Conservation (phyloP, 2,113 vertebrate genomes). For the Equus quagga region DNA sequence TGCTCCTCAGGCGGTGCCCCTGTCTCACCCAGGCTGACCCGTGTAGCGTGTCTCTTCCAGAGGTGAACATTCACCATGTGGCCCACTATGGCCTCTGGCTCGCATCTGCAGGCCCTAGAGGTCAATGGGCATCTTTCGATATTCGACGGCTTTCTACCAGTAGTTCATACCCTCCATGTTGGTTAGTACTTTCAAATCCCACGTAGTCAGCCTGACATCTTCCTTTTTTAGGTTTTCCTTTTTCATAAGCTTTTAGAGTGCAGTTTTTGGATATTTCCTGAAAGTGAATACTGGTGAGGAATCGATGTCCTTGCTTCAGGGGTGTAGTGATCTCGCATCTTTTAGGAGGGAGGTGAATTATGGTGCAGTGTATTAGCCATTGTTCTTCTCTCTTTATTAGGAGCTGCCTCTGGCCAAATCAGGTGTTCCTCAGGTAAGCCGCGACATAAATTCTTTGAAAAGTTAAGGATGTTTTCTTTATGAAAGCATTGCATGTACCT, state of each 20-base stretch:
- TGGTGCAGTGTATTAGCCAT: slow-evolving; percentile 18
- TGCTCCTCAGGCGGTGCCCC: background rate
- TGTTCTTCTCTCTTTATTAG: slow-evolving; percentile 78
- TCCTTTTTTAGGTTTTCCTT: background rate
- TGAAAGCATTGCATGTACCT: background rate
- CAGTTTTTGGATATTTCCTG: background rate
- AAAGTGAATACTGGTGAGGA: background rate
- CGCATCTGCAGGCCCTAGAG: background rate
- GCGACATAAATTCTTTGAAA: slow-evolving; percentile 62
- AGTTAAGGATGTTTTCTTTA: slow-evolving; percentile 51
- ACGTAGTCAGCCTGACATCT: background rate
- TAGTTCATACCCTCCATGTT: background rate
- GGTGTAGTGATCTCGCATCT: slow-evolving; percentile 17
- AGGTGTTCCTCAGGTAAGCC: slow-evolving; percentile 78
- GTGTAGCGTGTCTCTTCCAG: background rate
- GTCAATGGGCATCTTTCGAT: background rate
- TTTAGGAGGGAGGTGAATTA: background rate
- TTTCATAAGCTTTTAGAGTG: background rate
- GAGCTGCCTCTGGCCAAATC: slow-evolving; percentile 76
- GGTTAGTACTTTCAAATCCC: background rate
- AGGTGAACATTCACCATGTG: background rate
- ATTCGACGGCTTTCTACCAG: background rate
- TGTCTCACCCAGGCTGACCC: background rate
- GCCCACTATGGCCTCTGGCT: background rate
- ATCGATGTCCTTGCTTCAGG: background rate